Evolutionary conservation across 1,140 invertebrate genomes (phyloP).

Genomic region (Fopius arisanus): DNA sequence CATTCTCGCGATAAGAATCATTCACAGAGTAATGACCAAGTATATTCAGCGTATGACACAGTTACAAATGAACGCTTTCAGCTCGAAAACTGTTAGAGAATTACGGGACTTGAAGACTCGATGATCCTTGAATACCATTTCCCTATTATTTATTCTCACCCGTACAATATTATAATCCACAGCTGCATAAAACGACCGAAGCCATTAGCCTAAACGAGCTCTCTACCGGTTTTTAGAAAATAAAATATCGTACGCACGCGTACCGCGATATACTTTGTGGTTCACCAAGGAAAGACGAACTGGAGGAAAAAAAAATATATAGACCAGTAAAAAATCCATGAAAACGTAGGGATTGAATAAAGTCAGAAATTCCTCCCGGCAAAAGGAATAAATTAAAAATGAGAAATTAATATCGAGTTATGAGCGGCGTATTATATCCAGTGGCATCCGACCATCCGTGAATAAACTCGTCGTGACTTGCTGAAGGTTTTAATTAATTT

Average conservation of each 20-base stretch:
- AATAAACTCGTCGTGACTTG: slow-evolving; percentile 26
- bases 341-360: background rate
- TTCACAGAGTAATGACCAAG: background rate
- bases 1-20: too few species aligned
- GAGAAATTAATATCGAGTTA: slow-evolving; percentile 19
- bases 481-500: slow-evolving; percentile 24
- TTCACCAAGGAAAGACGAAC: slow-evolving; percentile 31
- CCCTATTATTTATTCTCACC: background rate
- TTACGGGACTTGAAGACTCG: background rate
- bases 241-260: slow-evolving; percentile 36
- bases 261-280: slow-evolving; percentile 36
- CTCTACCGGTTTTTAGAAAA: background rate
- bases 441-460: slow-evolving; percentile 21
- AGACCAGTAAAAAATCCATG: slow-evolving; percentile 8
- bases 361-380: background rate
- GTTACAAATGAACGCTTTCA: background rate
- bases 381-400: slow-evolving; percentile 1
- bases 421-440: slow-evolving; percentile 5
- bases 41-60: background rate
- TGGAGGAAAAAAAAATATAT: background rate
- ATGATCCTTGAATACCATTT: background rate
- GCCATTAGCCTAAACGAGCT: background rate
- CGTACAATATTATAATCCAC: background rate
- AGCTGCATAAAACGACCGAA: background rate
- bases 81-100: background rate